phyloP scores from a whole-genome alignment of 2,113 vertebrate species.

The Eclectus roratus region DNA sequence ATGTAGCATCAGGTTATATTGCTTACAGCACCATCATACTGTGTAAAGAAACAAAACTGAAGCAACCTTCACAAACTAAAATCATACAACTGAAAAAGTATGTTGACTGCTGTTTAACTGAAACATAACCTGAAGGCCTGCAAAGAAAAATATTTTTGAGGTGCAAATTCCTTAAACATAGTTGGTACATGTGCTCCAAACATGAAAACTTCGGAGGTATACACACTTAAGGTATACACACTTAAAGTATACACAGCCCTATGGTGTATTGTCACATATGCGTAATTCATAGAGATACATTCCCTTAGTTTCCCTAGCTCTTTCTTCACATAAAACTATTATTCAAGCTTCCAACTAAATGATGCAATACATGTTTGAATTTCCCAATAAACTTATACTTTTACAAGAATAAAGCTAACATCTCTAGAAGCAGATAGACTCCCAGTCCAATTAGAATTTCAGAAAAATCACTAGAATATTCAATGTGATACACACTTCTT shows the following conservation, averaged over 20 bases:
- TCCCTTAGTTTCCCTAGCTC: background rate
- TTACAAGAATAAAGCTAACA: background rate
- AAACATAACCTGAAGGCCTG: background rate
- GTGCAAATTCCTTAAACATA: background rate
- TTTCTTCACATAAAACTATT: background rate
- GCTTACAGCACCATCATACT: background rate
- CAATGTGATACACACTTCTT: background rate
- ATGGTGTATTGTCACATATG: accelerated
- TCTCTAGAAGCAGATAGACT: background rate
- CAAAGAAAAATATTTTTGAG: background rate
- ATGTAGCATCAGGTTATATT: background rate
- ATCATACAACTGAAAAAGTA: background rate
- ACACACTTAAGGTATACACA: background rate
- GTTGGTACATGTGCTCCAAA: background rate
- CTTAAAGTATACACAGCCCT: background rate
- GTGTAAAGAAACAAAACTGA: background rate
- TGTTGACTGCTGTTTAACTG: background rate
- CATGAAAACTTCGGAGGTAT: background rate
- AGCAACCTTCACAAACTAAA: background rate
- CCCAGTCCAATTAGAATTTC: background rate
- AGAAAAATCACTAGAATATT: background rate
- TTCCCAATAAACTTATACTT: background rate
- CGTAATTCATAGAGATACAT: background rate
- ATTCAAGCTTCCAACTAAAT: background rate
- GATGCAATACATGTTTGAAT: background rate